phyloP scores from a whole-genome alignment of 2,797 vertebrate species.

The Argyrosomus regius region DNA sequence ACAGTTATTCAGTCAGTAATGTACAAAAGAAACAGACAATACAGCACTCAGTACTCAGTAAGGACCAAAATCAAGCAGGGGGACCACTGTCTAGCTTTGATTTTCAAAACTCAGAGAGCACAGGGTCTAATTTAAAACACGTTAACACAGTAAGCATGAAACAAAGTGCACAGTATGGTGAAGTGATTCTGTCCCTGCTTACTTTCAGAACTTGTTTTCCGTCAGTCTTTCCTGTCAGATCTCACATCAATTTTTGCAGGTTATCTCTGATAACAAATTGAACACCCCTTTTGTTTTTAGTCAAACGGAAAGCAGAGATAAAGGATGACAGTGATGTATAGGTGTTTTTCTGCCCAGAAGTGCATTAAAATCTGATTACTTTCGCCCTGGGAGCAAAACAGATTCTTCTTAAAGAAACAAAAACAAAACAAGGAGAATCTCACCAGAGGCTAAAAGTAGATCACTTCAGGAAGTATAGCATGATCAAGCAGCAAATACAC shows the following conservation, averaged over 20 bases:
- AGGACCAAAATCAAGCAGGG: not conserved
- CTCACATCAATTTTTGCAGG: not conserved
- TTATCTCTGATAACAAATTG: not conserved
- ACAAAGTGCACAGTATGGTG: not conserved
- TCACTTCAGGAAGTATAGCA: not conserved
- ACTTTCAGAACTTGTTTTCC: not conserved
- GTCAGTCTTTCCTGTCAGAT: not conserved
- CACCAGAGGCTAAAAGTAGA: not conserved
- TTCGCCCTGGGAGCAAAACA: not conserved
- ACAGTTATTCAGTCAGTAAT: conserved; percentile 37
- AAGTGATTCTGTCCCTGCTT: not conserved
- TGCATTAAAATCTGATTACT: no score
- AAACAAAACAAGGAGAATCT: not conserved
- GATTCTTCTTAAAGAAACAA: not conserved
- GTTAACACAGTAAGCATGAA: not conserved
- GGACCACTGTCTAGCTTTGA: not conserved
- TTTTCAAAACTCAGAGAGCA: not conserved
- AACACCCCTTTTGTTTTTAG: not conserved
- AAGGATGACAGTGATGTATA: not conserved
- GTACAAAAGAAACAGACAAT: not conserved
- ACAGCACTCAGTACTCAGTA: not conserved
- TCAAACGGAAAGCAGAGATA: no score
- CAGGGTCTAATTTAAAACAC: not conserved
- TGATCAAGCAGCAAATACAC: not conserved
- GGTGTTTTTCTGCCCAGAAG: no score